A percentile compares a stretch with the other conserved stretches of the same genome.
Conservation (phyloP, 2,888 invertebrate genomes). For the Therioaphis trifolii region DNA sequence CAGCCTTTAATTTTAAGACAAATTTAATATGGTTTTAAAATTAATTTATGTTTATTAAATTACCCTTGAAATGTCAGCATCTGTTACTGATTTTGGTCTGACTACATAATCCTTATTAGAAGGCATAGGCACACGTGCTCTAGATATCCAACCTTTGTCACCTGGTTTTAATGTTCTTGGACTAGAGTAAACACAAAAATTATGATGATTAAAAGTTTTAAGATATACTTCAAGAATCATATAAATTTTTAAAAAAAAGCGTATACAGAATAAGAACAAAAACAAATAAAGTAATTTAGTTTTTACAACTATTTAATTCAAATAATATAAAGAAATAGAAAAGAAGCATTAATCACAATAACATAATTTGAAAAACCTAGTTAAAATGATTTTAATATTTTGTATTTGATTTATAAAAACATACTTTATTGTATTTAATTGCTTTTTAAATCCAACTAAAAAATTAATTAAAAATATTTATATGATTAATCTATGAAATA, state of each 20-base stretch:
- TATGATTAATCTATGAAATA: neutral
- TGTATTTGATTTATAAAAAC: no score
- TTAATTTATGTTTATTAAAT: slow-evolving; percentile 66
- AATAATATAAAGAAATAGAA: no score
- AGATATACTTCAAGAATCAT: no score
- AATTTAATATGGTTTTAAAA: neutral
- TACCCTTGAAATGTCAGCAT: slow-evolving; percentile 85
- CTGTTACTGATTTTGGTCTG: slow-evolving; percentile 90
- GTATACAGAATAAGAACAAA: no score
- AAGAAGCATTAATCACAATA: no score
- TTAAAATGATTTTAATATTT: no score
- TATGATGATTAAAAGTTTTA: neutral
- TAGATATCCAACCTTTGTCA: slow-evolving; percentile 93
- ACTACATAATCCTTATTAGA: slow-evolving; percentile 97
- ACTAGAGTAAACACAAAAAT: slow-evolving; percentile 50
- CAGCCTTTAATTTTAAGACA: slow-evolving; percentile 71
- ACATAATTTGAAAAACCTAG: no score
- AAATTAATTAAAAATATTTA: no score
- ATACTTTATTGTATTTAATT: no score
- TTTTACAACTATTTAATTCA: no score
- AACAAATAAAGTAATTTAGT: no score
- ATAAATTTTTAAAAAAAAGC: no score
- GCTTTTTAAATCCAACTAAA: neutral
- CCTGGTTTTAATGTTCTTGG: slow-evolving; percentile 84
- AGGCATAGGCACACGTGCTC: slow-evolving; percentile 94